Conservation (phyloP, 2,797 vertebrate species). For the Eurystomus glaucurus region DNA sequence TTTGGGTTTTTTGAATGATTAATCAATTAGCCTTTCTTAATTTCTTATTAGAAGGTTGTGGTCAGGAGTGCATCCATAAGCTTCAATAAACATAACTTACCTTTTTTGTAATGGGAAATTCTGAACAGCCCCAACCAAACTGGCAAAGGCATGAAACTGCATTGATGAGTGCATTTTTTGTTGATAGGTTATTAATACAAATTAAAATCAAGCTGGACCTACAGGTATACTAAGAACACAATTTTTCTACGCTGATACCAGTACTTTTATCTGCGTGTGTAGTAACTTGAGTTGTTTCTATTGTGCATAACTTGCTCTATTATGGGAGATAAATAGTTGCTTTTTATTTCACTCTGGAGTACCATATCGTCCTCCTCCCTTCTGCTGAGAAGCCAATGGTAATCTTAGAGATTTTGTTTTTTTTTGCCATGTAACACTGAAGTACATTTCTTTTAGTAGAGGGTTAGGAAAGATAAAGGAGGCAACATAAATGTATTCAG, state of each 20-base stretch:
- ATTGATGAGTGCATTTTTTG: neutral
- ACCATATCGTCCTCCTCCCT: neutral
- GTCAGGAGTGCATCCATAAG: neutral
- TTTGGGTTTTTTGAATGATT: rapidly evolving
- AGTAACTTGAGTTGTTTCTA: neutral
- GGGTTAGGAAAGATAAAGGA: neutral
- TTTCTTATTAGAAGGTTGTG: neutral
- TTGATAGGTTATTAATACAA: neutral
- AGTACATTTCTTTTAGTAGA: neutral
- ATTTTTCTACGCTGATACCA: neutral
- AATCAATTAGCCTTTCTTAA: neutral
- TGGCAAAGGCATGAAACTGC: neutral
- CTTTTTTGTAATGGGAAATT: neutral
- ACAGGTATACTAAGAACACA: rapidly evolving
- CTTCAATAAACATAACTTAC: neutral
- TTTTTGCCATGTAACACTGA: neutral
- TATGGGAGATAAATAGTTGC: neutral
- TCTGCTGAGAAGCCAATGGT: neutral
- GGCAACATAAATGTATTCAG: neutral
- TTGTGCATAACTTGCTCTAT: neutral
- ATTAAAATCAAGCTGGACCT: neutral
- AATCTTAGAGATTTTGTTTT: rapidly evolving
- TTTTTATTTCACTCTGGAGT: neutral
- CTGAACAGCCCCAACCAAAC: neutral
- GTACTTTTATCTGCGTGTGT: neutral